Evolutionary conservation across 2,113 vertebrate genomes (phyloP).

Genomic region (Chionodraco myersi): DNA sequence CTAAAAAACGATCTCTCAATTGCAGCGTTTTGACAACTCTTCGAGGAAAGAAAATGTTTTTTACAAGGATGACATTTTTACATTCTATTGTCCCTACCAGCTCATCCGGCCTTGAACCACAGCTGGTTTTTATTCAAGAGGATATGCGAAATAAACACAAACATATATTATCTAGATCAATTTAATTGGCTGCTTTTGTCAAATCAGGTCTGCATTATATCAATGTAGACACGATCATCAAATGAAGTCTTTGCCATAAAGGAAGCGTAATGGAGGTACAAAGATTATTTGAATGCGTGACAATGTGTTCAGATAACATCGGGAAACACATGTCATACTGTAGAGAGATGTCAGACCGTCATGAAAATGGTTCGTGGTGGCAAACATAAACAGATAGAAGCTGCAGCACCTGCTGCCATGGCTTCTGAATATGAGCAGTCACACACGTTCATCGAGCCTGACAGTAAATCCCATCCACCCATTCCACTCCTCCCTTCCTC

Average conservation of each 20-base stretch:
- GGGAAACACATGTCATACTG: background rate
- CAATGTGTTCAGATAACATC: conserved; percentile 31
- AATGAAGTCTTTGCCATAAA: conserved; percentile 5
- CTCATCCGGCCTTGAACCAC: background rate
- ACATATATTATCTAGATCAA: background rate
- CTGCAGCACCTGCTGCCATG: conserved; percentile 19
- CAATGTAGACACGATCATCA: background rate
- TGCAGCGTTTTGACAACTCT: background rate
- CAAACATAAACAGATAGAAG: conserved; percentile 40
- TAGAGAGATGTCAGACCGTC: conserved; percentile 29
- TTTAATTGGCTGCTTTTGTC: background rate
- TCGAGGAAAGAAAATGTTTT: background rate
- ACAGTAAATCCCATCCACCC: conserved; percentile 38
- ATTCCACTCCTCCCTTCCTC: background rate
- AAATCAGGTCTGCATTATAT: conserved; percentile 8
- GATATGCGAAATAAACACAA: background rate
- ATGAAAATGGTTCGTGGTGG: conserved; percentile 18
- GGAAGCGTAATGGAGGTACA: conserved; percentile 12
- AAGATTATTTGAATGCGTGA: conserved; percentile 18
- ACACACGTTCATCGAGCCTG: background rate
- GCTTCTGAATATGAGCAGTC: conserved; percentile 28
- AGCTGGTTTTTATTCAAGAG: background rate
- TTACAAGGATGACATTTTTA: background rate
- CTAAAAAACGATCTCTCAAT: background rate
- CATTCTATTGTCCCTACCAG: background rate